Conservation (phyloP, 2,797 vertebrate genomes). For the Hapalemur alaotrensis region DNA sequence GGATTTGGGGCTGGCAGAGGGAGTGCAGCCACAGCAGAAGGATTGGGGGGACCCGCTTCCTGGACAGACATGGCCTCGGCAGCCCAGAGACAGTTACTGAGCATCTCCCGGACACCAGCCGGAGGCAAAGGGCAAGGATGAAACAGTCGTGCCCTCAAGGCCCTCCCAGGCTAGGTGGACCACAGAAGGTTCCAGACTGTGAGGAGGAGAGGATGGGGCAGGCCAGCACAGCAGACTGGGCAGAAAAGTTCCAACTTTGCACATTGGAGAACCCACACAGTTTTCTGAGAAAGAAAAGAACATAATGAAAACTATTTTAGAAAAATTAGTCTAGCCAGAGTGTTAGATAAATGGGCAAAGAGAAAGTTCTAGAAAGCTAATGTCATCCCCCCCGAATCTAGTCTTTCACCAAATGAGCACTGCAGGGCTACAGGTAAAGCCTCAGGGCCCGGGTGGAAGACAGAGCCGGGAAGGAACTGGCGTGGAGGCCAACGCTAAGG, state of each 20-base stretch:
- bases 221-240: rapidly evolving
- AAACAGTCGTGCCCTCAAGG: neutral
- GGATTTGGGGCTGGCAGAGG: rapidly evolving
- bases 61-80: rapidly evolving
- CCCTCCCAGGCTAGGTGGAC: neutral
- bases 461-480: neutral
- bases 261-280: rapidly evolving
- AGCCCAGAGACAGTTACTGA: rapidly evolving
- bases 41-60: neutral
- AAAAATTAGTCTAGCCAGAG: neutral
- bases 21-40: neutral
- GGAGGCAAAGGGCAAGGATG: neutral
- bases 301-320: neutral
- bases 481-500: rapidly evolving
- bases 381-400: neutral
- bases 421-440: neutral
- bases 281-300: neutral
- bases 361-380: neutral
- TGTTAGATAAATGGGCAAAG: neutral
- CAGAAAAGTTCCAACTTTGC: neutral
- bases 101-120: neutral
- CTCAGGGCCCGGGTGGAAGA: neutral
- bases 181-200: neutral
- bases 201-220: too few species aligned
- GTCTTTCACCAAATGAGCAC: neutral